Conservation (phyloP, 2,888 invertebrate genomes). For the Taenaris catops region DNA sequence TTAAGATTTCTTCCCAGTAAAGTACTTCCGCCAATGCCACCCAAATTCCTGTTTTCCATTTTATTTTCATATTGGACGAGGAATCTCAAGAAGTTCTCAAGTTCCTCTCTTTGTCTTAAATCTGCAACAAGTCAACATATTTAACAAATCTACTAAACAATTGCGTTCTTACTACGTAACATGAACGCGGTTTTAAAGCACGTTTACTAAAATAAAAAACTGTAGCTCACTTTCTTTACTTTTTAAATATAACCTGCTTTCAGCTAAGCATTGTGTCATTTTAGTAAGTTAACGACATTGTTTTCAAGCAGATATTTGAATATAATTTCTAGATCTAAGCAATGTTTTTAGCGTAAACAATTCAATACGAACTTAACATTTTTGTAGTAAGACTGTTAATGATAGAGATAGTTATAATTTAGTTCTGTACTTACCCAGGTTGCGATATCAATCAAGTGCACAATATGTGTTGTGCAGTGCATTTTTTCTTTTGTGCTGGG, state of each 20-base stretch:
- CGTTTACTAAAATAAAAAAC: too few relatives aligned
- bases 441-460: constrained; percentile 12
- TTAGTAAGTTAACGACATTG: too few relatives aligned
- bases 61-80: constrained; percentile 45
- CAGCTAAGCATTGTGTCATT: too few relatives aligned
- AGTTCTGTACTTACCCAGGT: constrained; percentile 21
- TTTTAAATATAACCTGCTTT: too few relatives aligned
- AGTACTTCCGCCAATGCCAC: constrained; percentile 33
- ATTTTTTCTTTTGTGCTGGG: constrained; percentile 17
- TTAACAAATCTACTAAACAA: too few relatives aligned
- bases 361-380: too few relatives aligned
- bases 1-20: constrained; percentile 38
- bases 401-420: constrained; percentile 3
- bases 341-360: too few relatives aligned
- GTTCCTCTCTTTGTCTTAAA: constrained; percentile 47
- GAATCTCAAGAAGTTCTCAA: constrained; percentile 52
- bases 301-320: too few relatives aligned
- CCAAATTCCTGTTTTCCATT: constrained; percentile 34
- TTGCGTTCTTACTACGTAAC: too few relatives aligned
- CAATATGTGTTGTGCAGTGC: constrained; percentile 20
- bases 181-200: too few relatives aligned
- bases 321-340: too few relatives aligned
- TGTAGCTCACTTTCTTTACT: too few relatives aligned
- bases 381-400: not conserved
- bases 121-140: constrained; percentile 48